Conservation (phyloP, 2,113 vertebrate species). For the Leptosomus discolor region DNA sequence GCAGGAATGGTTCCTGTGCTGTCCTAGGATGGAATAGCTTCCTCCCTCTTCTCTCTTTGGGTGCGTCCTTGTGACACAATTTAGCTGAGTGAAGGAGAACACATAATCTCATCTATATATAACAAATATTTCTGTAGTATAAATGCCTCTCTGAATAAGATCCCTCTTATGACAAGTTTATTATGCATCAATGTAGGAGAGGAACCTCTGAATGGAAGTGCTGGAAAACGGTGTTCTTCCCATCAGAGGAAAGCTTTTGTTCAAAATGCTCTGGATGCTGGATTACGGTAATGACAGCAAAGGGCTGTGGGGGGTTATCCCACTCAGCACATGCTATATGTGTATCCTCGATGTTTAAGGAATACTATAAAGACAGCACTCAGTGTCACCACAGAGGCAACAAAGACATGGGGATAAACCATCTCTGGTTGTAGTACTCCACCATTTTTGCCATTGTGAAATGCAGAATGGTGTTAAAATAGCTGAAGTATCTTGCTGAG, state of each 20-base stretch:
- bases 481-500: neutral
- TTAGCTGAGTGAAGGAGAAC: neutral
- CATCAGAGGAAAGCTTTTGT: neutral
- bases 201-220: neutral
- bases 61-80: neutral
- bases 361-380: neutral
- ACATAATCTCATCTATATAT: neutral
- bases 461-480: neutral
- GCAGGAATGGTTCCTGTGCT: neutral
- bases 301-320: neutral
- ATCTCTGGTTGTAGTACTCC: neutral
- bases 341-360: neutral
- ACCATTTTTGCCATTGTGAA: neutral
- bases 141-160: neutral
- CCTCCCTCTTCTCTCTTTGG: neutral
- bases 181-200: neutral
- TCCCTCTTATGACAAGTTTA: neutral
- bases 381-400: neutral
- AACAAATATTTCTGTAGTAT: neutral
- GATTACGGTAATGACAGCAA: neutral
- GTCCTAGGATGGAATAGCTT: neutral
- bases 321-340: fast-evolving
- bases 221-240: neutral
- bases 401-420: neutral
- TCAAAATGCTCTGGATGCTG: neutral